Conservation (phyloP, 2,113 vertebrate genomes). For the Agelaius tricolor region DNA sequence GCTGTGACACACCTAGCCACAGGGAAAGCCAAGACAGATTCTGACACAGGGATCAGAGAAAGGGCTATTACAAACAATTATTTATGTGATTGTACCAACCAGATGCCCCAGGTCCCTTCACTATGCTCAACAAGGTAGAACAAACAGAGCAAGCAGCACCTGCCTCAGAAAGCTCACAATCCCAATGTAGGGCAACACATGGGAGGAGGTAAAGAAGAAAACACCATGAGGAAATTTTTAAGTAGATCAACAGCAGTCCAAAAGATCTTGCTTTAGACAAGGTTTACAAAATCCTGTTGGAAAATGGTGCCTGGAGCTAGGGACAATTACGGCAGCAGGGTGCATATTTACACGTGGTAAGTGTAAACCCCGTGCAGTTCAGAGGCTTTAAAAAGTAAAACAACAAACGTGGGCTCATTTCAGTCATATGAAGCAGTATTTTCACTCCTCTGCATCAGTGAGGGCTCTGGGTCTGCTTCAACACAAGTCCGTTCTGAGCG, state of each 20-base stretch:
- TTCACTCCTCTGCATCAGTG: neutral
- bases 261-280: neutral
- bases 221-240: neutral
- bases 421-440: neutral
- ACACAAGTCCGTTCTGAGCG: neutral
- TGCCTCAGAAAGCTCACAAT: neutral
- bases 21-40: neutral
- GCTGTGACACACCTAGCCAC: neutral
- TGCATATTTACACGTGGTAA: rapidly evolving
- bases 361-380: neutral
- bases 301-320: neutral
- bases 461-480: neutral
- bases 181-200: neutral
- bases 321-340: neutral
- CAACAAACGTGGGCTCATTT: neutral
- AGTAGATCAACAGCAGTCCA: neutral
- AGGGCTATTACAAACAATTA: neutral
- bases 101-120: neutral
- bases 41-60: neutral
- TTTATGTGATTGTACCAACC: neutral
- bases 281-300: neutral
- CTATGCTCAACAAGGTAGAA: neutral
- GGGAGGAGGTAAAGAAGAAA: neutral
- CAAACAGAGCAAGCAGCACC: neutral
- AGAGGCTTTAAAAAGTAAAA: neutral